Evolutionary conservation across 2,888 invertebrate species (phyloP), one percentile per base, ranked within the genome.

Genomic region (Pterostichus madidus): DNA sequence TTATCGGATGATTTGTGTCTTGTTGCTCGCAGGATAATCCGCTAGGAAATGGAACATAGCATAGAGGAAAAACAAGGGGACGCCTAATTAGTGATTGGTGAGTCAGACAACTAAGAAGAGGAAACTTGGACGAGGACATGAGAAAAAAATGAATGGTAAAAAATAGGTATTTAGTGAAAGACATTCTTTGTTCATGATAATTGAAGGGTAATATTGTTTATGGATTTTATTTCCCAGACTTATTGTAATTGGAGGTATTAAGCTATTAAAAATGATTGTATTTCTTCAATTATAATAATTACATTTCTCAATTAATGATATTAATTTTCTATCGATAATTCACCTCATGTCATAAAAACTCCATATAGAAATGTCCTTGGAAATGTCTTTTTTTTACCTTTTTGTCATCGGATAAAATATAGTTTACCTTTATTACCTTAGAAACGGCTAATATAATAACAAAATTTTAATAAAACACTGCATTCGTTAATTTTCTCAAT

Each of bases 1-100:
- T 75, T 75, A 75, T 75, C 75, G 49, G 32, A 75, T 75, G 49
- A 75, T 75, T 75, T 75, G 75, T 75, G 75, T 17, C 52, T 52
- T 52, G 32, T 17, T n/a, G 24, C 44, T 32, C 13, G 35, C 13
- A 64, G 39, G 64, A 64, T 64, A 35, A 64, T 35, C 64, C 35
- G 13, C 24, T 24, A 17, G 7, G 13, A 56, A 49, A 49, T 53
- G 3, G 39, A 39, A 56, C 5, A 56, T 32, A 24, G n/a, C 24
- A 64, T 5, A 39, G 32, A n/a, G 35, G 59, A 32, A 64, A 64
- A 64, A 32, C 39, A 64, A 64, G 73, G 73, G 75, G 32, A n/a
- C 17, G 46, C n/a, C 31, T 75, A 75, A 75, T 75, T 75, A 75
- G 75, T 52, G 52, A 75, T 52, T 52, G 75, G 17, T 75, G 75